phyloP scores from a whole-genome alignment of 2,888 invertebrate species.

The Alentia gelatinosa region DNA sequence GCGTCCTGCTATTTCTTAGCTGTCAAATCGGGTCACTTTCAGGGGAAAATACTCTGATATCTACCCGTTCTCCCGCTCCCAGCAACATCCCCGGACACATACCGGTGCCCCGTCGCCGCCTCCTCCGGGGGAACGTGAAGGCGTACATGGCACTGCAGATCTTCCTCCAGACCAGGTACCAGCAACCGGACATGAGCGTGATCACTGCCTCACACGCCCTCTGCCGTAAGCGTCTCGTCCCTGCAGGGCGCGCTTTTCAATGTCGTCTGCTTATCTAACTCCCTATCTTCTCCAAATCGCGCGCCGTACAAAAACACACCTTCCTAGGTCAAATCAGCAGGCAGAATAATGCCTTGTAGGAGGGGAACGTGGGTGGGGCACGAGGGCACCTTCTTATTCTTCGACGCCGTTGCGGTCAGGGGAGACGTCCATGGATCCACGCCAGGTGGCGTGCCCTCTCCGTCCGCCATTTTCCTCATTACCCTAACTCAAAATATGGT shows the following conservation, averaged over 20 bases:
- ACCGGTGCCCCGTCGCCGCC: not conserved
- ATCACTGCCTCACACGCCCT: not conserved
- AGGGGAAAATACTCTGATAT: too few species aligned
- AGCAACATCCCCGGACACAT: too few species aligned
- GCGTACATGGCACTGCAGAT: not conserved
- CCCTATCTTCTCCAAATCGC: too few species aligned
- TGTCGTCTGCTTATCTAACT: not conserved
- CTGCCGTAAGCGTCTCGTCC: too few species aligned
- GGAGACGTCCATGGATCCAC: not conserved
- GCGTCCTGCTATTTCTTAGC: too few species aligned
- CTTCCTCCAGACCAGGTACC: conserved; percentile 32
- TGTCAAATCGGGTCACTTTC: too few species aligned
- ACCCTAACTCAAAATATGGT: not conserved
- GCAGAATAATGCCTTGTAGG: too few species aligned
- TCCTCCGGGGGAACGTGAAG: not conserved
- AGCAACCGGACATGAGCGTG: conserved; percentile 14
- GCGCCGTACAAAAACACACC: too few species aligned
- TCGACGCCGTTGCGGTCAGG: not conserved
- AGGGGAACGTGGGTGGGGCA: too few species aligned
- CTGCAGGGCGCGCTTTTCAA: not conserved
- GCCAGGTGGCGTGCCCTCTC: not conserved
- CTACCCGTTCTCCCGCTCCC: too few species aligned
- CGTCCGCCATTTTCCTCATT: not conserved
- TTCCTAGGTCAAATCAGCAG: too few species aligned
- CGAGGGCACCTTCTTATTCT: too few species aligned